Conservation (phyloP, 2,888 invertebrate species). For the Frankliniella intonsa region DNA sequence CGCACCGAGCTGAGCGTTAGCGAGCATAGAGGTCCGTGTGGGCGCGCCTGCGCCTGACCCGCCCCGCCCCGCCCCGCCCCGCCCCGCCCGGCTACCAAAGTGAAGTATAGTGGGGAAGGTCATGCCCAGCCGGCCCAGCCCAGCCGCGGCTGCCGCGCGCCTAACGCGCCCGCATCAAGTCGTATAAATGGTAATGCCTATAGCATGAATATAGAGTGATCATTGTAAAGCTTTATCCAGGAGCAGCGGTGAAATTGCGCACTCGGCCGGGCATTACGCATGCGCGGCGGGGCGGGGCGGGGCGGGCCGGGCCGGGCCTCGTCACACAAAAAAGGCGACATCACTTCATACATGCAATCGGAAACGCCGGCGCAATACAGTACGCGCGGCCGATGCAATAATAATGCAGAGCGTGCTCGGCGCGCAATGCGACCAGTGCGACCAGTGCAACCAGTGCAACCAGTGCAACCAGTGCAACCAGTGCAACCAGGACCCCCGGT, state of each 20-base stretch:
- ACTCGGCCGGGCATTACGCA: not conserved
- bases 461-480: not conserved
- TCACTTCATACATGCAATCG: too few relatives aligned
- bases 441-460: not conserved
- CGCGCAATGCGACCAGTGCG: not conserved
- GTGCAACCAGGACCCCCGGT: too few relatives aligned
- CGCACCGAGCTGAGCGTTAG: too few relatives aligned
- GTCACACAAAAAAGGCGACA: too few relatives aligned
- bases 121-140: not conserved
- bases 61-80: too few relatives aligned
- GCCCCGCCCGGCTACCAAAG: not conserved
- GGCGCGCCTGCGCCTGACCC: not conserved
- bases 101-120: not conserved
- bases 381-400: not conserved
- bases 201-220: constrained; percentile 18
- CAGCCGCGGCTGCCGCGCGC: not conserved
- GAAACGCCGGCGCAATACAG: not conserved
- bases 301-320: not conserved
- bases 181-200: not conserved
- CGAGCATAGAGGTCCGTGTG: not conserved
- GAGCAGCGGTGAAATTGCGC: not conserved
- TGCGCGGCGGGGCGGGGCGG: not conserved
- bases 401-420: not conserved
- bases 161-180: not conserved
- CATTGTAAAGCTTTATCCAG: not conserved